These are phyloP conservation scores for Stenodera caucasica DNA, from an alignment of 2,888 invertebrate species.

Conservation along the genomic window DNA sequence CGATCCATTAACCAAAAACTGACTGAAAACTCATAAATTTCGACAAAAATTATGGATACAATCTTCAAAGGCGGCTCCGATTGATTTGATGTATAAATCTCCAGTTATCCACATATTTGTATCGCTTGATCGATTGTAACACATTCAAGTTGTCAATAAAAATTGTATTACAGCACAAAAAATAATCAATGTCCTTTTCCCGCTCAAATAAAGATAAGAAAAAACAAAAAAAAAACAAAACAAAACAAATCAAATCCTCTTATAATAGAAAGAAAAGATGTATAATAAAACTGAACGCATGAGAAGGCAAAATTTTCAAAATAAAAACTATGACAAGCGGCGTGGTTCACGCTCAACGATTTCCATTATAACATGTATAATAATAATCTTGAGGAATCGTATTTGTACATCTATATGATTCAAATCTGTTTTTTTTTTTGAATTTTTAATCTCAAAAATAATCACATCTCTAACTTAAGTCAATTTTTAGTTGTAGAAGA, in stretches of 20 bases:
- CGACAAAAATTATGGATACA: too few species aligned
- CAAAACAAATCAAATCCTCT: too few species aligned
- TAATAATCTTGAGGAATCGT: conserved; percentile 16
- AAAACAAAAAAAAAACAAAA: too few species aligned
- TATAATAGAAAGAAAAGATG: neutral
- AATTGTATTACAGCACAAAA: too few species aligned
- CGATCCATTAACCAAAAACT: too few species aligned
- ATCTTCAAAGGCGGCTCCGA: too few species aligned
- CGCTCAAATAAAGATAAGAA: too few species aligned
- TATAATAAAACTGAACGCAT: conserved; percentile 41
- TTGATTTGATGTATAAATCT: too few species aligned
- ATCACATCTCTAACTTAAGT: neutral
- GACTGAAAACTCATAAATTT: too few species aligned
- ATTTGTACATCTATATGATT: conserved; percentile 16
- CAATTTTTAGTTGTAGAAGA: too few species aligned
- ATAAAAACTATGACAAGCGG: conserved; percentile 50
- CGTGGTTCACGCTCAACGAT: conserved; percentile 49
- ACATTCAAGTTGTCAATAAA: neutral
- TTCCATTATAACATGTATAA: conserved; percentile 46
- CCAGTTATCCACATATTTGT: neutral
- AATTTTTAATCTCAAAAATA: neutral
- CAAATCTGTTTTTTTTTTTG: neutral
- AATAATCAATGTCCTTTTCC: too few species aligned
- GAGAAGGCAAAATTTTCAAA: conserved; percentile 46
- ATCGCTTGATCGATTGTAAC: neutral